phyloP scores from a whole-genome alignment of 2,113 vertebrate genomes.

The Hypomesus transpacificus region DNA sequence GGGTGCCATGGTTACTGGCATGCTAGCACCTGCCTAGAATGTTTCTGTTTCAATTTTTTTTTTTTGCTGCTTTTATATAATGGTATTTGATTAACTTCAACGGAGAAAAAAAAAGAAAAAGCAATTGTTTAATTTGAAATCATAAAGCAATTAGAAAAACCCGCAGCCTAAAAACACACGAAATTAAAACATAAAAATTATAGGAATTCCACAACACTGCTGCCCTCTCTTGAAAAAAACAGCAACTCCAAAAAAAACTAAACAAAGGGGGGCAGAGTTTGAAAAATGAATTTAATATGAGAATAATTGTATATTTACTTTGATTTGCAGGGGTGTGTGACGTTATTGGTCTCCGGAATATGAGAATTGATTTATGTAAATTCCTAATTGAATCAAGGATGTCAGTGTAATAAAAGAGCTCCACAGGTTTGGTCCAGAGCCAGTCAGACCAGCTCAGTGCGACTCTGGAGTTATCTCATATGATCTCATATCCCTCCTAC shows the following conservation, averaged over 20 bases:
- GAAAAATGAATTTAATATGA: constrained; percentile 80
- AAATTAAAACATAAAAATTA: constrained; percentile 53
- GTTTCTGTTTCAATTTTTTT: constrained; percentile 73
- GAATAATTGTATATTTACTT: constrained; percentile 81
- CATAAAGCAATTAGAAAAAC: constrained; percentile 74
- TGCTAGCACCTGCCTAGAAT: constrained; percentile 83
- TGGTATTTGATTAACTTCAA: constrained; percentile 77
- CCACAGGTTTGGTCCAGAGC: constrained; percentile 75
- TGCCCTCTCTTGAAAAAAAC: too few relatives aligned
- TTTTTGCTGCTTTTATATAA: constrained; percentile 75
- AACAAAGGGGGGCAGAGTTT: constrained; percentile 72
- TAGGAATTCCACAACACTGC: too few relatives aligned
- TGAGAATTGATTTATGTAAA: constrained; percentile 82
- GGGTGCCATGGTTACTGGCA: constrained; percentile 78
- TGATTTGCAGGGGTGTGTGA: constrained; percentile 75
- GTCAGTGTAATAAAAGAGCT: constrained; percentile 80
- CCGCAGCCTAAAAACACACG: constrained; percentile 53
- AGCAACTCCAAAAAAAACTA: constrained; percentile 26
- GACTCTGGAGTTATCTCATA: constrained; percentile 70
- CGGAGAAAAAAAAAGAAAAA: constrained; percentile 52
- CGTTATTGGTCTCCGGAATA: constrained; percentile 77
- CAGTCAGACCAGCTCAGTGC: constrained; percentile 71
- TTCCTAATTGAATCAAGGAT: constrained; percentile 79
- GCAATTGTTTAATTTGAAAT: constrained; percentile 74
- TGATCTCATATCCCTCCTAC: constrained; percentile 62